Conservation (phyloP, 2,113 vertebrate species). For the Saccopteryx bilineata region DNA sequence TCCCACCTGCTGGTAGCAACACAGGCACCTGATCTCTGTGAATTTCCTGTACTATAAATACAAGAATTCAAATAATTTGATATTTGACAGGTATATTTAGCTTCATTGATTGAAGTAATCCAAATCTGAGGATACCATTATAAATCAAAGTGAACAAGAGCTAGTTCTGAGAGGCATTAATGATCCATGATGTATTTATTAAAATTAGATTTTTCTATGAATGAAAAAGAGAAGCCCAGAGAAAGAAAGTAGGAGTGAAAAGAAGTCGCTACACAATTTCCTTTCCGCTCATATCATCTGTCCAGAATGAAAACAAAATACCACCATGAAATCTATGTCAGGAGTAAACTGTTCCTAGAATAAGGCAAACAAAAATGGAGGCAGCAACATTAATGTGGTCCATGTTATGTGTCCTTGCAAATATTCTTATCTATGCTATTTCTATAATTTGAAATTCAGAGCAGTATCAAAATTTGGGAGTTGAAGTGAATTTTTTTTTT, state of each 20-base stretch:
- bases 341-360: slow-evolving; percentile 39
- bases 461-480: slow-evolving; percentile 67
- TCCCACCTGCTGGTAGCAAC: not conserved
- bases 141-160: slow-evolving; percentile 47
- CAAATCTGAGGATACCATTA: not conserved
- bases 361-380: slow-evolving; percentile 45
- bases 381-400: slow-evolving; percentile 55
- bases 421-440: not conserved
- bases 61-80: not conserved
- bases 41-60: not conserved
- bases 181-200: not conserved
- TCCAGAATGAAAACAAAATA: slow-evolving; percentile 66
- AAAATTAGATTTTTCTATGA: slow-evolving; percentile 39
- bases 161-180: not conserved
- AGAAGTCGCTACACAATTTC: not conserved
- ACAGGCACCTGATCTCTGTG: not conserved
- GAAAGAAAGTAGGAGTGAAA: slow-evolving; percentile 33
- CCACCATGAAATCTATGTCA: slow-evolving; percentile 72
- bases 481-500: slow-evolving; percentile 55
- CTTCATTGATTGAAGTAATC: slow-evolving; percentile 40
- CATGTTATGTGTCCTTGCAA: not conserved
- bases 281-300: not conserved
- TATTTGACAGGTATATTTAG: not conserved
- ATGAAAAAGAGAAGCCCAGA: not conserved
- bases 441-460: slow-evolving; percentile 78